Percentiles rank a stretch among this genome's conserved stretches.
These are phyloP conservation scores for Aphaenogaster rudis DNA, from an alignment of 1,140 invertebrate genomes.

Conservation along the genomic window DNA sequence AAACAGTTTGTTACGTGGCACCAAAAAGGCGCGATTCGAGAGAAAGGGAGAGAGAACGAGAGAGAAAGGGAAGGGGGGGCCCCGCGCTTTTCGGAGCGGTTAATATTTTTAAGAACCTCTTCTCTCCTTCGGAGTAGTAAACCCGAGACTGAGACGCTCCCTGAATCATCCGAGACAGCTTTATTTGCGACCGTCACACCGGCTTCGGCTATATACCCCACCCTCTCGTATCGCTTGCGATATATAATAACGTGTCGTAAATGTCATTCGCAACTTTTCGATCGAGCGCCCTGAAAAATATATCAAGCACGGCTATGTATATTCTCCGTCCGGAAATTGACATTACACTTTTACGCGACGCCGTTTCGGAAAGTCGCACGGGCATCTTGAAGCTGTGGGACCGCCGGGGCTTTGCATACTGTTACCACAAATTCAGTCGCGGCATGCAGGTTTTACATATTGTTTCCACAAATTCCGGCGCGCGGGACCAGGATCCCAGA, in stretches of 20 bases:
- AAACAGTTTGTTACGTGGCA: conserved; percentile 77
- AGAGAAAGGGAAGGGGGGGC: not conserved
- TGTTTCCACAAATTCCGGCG: conserved; percentile 59
- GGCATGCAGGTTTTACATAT: conserved; percentile 47
- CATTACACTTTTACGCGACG: conserved; percentile 53
- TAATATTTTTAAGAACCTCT: conserved; percentile 67
- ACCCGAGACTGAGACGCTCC: conserved; percentile 2
- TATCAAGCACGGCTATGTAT: not conserved
- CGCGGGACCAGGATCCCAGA: conserved; percentile 2
- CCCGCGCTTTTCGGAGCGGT: conserved; percentile 38
- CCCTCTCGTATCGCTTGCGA: conserved; percentile 2
- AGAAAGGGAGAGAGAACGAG: not conserved
- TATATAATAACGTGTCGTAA: conserved; percentile 61
- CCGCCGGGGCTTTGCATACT: conserved; percentile 38
- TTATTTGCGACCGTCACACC: conserved; percentile 57
- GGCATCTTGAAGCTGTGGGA: conserved; percentile 15
- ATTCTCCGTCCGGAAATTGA: conserved; percentile 36
- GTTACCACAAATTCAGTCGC: conserved; percentile 55
- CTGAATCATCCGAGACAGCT: conserved; percentile 55
- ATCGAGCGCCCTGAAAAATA: conserved; percentile 42
- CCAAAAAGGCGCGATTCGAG: conserved; percentile 58
- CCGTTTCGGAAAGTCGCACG: conserved; percentile 33
- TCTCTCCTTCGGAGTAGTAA: conserved; percentile 14
- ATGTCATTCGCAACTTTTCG: conserved; percentile 59
- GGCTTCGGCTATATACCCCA: conserved; percentile 18